Evolutionary conservation across 1,140 invertebrate genomes (phyloP).

Genomic region (Daktulosphaira vitifoliae): DNA sequence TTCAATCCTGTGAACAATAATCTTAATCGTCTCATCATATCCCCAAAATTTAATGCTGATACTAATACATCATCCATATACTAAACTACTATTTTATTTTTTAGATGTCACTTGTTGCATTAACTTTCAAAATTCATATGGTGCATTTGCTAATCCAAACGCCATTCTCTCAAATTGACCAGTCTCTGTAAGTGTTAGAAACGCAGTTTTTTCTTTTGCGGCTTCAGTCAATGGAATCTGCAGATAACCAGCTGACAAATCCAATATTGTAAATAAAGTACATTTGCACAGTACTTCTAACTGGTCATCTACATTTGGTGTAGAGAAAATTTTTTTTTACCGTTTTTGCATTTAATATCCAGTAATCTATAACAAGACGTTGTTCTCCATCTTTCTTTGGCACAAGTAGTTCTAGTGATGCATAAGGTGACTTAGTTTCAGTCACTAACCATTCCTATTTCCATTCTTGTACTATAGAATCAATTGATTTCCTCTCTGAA

Average conservation of each 20-base stretch:
- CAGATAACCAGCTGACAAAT: conserved; percentile 44
- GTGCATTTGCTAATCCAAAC: conserved; percentile 38
- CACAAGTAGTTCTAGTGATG: background rate
- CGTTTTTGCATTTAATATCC: conserved; percentile 43
- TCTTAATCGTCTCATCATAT: background rate
- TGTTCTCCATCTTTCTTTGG: conserved; percentile 1
- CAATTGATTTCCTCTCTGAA: too few species aligned
- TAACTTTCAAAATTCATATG: background rate
- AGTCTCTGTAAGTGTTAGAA: conserved; percentile 29
- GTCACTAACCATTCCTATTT: background rate
- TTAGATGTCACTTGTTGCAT: conserved; percentile 7
- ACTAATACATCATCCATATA: too few species aligned
- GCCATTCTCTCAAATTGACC: conserved; percentile 36
- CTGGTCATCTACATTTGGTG: conserved; percentile 48
- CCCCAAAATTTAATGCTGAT: background rate
- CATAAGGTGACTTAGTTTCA: conserved; percentile 7
- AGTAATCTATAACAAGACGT: conserved; percentile 40
- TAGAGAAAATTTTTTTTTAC: conserved; percentile 46
- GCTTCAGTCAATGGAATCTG: conserved; percentile 41
- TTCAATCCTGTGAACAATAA: too few species aligned
- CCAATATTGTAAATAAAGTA: conserved; percentile 46
- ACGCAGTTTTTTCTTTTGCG: conserved; percentile 40
- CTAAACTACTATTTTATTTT: background rate
- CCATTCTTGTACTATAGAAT: too few species aligned
- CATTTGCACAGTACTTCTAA: conserved; percentile 44